Evolutionary conservation across 2,113 vertebrate species (phyloP), one percentile per base, ranked within the genome.

Genomic region (Pandion haliaetus): DNA sequence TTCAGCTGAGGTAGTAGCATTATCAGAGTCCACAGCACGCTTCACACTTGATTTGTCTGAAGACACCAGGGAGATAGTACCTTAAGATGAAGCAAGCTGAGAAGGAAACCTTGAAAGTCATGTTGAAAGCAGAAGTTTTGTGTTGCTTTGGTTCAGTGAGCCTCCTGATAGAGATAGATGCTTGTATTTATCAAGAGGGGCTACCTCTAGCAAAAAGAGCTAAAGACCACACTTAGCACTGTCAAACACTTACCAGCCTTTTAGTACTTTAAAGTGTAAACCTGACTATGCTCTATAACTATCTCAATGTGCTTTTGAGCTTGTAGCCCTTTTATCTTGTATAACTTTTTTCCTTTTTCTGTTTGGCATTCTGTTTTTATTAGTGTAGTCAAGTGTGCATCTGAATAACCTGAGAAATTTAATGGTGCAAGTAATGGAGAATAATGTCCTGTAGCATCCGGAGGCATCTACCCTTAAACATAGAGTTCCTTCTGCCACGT

Each of bases 371-470:
- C 23, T 55, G 49, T 40, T 96, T 94, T 72, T 73, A 45, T 93
- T 52, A 91, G 34, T 14, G 65, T 54, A 65, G 25, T 42, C 36
- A 69, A 85, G 31, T 5, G 4, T 77, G 16, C 14, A 38, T 40
- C 65, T 76, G 77, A 94, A 86, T 66, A 74, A 71, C n/a, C 69
- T 59, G 54, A 69, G 54, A 67, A 90, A 85, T 65, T 20, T 80
- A 76, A 89, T 28, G 44, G 34, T 2, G 1, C 32, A 57, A 31
- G 25, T 52, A 91, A 76, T 38, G 20, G 49, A 72, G 83, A 95
- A 69, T 76, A 44, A 57, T 44, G 12, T 65, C 31, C 18, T 88
- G 7, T 61, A 79, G 42, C 26, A 34, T 61, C 32, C 69, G 45
- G 49, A 79, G 31, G 4, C 20, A 32, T 65, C 66, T 87, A 25